These are phyloP conservation scores for Sparus aurata DNA, from an alignment of 2,797 vertebrate species.

Conservation along the genomic window DNA sequence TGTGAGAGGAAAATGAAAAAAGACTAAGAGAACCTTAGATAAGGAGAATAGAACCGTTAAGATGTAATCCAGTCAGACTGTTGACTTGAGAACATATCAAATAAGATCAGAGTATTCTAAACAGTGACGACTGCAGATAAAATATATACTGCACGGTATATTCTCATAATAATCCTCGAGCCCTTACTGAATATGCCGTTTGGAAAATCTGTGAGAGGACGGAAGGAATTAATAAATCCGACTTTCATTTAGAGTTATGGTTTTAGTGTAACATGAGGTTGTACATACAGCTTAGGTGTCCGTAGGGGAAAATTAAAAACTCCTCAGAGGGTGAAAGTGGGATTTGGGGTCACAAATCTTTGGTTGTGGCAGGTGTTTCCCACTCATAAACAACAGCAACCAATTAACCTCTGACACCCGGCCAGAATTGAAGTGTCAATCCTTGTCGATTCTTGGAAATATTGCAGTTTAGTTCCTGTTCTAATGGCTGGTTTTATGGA, in stretches of 20 bases:
- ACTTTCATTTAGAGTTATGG: constrained; percentile 43
- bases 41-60: constrained; percentile 34
- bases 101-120: constrained; percentile 33
- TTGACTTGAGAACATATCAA: constrained; percentile 24
- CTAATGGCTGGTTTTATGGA: constrained; percentile 59
- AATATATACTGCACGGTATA: constrained; percentile 7
- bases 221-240: constrained; percentile 33
- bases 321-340: constrained; percentile 32
- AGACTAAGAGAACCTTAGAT: constrained; percentile 35
- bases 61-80: constrained; percentile 43
- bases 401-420: constrained; percentile 74
- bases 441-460: constrained; percentile 66
- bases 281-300: constrained; percentile 18
- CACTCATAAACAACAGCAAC: constrained; percentile 71
- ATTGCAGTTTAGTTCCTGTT: constrained; percentile 66
- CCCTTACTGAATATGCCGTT: neutral
- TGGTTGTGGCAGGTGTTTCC: constrained; percentile 50
- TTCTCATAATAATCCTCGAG: constrained; percentile 47
- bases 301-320: constrained; percentile 51
- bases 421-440: constrained; percentile 68
- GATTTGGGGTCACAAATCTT: constrained; percentile 59
- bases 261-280: constrained; percentile 19
- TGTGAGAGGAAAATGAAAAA: constrained; percentile 40
- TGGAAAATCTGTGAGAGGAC: constrained; percentile 12
- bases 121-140: constrained; percentile 34